phyloP scores from a whole-genome alignment of 2,888 invertebrate genomes.

The Agonopterix subpropinquella region DNA sequence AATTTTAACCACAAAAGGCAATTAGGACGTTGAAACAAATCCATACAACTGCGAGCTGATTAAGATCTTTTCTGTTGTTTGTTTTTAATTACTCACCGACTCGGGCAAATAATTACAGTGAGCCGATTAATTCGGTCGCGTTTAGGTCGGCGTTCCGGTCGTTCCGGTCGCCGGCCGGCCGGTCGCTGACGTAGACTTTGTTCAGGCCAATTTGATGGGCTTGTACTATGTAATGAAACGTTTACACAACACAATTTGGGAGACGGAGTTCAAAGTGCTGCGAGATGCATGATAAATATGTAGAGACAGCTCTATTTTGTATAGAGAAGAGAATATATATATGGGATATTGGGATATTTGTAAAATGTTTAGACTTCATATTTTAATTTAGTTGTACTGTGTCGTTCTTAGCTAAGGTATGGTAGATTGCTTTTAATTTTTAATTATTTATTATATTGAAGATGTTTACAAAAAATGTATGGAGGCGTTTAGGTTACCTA shows the following conservation, averaged over 20 bases:
- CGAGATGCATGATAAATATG: too few species aligned
- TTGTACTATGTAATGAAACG: background rate
- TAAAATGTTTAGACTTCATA: too few species aligned
- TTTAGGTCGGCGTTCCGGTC: background rate
- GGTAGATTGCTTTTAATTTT: too few species aligned
- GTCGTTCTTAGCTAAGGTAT: too few species aligned
- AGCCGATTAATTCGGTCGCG: constrained; percentile 18
- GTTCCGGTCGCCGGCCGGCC: background rate
- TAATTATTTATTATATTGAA: too few species aligned
- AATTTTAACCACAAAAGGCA: background rate
- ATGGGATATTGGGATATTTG: too few species aligned
- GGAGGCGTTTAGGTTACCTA: too few species aligned
- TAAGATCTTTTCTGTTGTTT: constrained; percentile 31
- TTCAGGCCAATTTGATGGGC: background rate
- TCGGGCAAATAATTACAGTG: constrained; percentile 23
- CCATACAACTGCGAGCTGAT: constrained; percentile 16
- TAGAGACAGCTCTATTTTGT: too few species aligned
- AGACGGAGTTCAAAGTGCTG: background rate
- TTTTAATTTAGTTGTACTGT: too few species aligned
- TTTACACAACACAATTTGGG: too few species aligned
- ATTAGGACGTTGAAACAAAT: background rate
- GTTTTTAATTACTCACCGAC: constrained; percentile 36
- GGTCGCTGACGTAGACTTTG: constrained; percentile 1
- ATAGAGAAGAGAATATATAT: too few species aligned
- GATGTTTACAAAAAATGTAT: too few species aligned